Conservation (phyloP, 2,888 invertebrate genomes). For the Kuschelorhynchus macadamiae region DNA sequence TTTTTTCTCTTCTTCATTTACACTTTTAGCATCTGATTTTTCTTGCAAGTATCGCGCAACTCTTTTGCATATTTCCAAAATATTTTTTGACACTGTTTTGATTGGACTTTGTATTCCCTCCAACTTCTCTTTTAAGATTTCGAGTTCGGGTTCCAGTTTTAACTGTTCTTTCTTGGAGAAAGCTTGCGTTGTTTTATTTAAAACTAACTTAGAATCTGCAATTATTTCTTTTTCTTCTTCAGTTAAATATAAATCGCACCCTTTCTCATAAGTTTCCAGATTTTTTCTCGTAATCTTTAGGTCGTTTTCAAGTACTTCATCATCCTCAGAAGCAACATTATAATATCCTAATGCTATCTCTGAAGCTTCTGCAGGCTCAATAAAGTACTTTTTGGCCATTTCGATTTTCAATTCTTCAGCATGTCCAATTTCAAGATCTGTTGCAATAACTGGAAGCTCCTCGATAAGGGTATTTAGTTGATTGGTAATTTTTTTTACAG, state of each 20-base stretch:
- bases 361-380: constrained; percentile 29
- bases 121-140: constrained; percentile 28
- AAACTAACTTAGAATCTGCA: constrained; percentile 24
- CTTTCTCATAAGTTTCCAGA: constrained; percentile 35
- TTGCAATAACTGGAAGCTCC: constrained; percentile 56
- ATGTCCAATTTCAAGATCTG: constrained; percentile 59
- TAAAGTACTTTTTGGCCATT: constrained; percentile 38
- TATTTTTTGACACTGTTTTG: constrained; percentile 47
- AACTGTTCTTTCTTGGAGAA: constrained; percentile 34
- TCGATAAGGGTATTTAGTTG: constrained; percentile 56
- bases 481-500: constrained; percentile 55
- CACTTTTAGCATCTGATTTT: too few species aligned
- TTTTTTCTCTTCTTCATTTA: constrained; percentile 5
- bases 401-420: constrained; percentile 53
- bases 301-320: not conserved
- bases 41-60: constrained; percentile 43
- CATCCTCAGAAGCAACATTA: too few species aligned
- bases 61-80: constrained; percentile 49
- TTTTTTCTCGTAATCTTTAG: constrained; percentile 32
- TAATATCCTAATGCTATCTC: too few species aligned
- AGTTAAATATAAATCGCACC: constrained; percentile 37
- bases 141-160: constrained; percentile 22
- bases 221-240: constrained; percentile 48
- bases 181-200: constrained; percentile 33
- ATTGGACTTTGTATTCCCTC: constrained; percentile 32